phyloP scores from a whole-genome alignment of 2,797 vertebrate species.

The Xenopus petersii region DNA sequence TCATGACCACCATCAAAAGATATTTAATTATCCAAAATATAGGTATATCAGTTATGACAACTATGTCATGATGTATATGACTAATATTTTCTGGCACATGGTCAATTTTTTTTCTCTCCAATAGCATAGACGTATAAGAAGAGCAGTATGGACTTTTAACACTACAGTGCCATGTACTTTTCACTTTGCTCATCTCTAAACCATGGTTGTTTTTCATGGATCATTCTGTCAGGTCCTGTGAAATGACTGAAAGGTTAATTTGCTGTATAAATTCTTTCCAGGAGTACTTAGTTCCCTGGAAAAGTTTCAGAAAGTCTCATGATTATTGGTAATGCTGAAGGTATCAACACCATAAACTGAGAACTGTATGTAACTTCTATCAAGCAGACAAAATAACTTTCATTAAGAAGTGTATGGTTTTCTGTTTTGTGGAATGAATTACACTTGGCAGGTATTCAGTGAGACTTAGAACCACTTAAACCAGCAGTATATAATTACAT shows the following conservation, averaged over 20 bases:
- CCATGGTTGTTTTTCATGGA: slow-evolving; percentile 18
- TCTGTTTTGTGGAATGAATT: no score
- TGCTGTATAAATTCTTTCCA: slow-evolving; percentile 29
- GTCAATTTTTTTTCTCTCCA: background rate
- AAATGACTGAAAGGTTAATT: slow-evolving; percentile 24
- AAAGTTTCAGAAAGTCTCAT: slow-evolving; percentile 21
- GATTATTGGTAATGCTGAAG: slow-evolving; percentile 15
- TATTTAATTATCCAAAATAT: no score
- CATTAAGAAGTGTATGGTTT: no score
- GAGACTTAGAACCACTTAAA: no score
- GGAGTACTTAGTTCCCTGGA: slow-evolving; percentile 22
- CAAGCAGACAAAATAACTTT: no score
- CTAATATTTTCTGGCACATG: background rate
- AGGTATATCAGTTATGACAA: no score
- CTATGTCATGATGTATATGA: background rate
- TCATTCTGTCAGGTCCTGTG: slow-evolving; percentile 31
- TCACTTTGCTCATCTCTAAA: slow-evolving; percentile 27
- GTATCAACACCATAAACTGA: background rate
- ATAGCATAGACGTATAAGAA: background rate
- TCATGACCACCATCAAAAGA: no score
- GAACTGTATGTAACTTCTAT: no score
- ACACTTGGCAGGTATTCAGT: no score
- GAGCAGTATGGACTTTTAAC: slow-evolving; percentile 11
- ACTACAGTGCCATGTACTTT: slow-evolving; percentile 25
- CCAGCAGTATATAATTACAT: no score